phyloP scores from a whole-genome alignment of 2,113 vertebrate genomes.

The Aptenodytes forsteri region DNA sequence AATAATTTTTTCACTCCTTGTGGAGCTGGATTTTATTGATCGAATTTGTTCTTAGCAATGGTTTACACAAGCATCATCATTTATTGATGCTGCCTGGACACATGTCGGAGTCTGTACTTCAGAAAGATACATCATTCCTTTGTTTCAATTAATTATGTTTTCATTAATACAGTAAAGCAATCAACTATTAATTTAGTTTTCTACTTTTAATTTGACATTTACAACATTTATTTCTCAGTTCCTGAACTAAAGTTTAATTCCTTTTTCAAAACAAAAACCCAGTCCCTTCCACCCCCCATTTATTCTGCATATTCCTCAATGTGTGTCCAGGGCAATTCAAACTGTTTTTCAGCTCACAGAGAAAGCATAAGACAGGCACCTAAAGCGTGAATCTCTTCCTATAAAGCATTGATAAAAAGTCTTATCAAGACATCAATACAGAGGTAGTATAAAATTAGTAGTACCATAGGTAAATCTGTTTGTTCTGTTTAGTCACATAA shows the following conservation, averaged over 20 bases:
- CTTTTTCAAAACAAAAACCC: neutral
- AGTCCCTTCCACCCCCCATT: neutral
- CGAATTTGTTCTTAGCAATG: neutral
- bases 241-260: neutral
- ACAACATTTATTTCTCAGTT: neutral
- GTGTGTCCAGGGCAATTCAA: neutral
- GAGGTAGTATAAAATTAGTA: neutral
- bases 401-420: neutral
- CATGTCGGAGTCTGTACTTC: neutral
- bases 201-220: neutral
- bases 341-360: neutral
- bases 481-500: neutral
- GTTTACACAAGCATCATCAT: neutral
- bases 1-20: neutral
- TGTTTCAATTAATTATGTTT: neutral
- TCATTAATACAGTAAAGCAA: neutral
- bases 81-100: neutral
- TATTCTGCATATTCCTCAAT: neutral
- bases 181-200: neutral
- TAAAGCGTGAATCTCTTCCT: neutral
- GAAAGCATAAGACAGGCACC: neutral
- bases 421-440: neutral
- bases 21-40: neutral
- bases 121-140: neutral
- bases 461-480: neutral